Base-by-base conservation (phyloP, 30 jellyfish, hydroid and myxozoan genomes). In the Haliclystus octoradiatus region DNA sequence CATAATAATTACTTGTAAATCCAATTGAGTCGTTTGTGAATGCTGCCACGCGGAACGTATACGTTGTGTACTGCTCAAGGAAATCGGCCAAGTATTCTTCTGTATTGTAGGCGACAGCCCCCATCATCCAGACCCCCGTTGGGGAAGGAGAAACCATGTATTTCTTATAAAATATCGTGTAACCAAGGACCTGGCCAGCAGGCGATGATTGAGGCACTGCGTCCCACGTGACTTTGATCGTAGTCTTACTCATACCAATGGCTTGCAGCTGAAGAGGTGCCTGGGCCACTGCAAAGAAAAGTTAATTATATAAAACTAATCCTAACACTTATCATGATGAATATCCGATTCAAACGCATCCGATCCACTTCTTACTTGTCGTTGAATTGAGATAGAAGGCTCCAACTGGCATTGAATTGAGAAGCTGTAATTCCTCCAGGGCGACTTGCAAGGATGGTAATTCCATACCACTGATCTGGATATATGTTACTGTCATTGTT, bases 41-140 rank as follows among this genome's bases (percentile, higher is more conserved):
- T 14, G 84, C 84, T 24, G 62, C 68, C 30, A 73, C 84, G 15
- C 84, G 79, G 49, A 73, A 30, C 15, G 68, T 73, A 52, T 73
- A 73, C 0, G 84, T 73, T 2, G 84, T 73, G 33, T 24, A 31
- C 0, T 80, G 49, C 24, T 27, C 50, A 24, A 73, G 52, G 63
- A 28, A 4, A 5, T 26, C 26, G 22, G 34, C 31, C 34, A 40
- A 23, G 31, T 25, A 30, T 4, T 65, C 2, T 0, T 28, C 34
- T 12, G 31, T 27, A 3, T 29, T n/a, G 4, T 25, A 28, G 31
- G 19, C 57, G 57, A 40, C 57, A 40, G 57, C 57, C 14, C 57
- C 57, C 9, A 40, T 40, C 14, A 5, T 40, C 14, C 33, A 35
- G 3, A 0, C 51, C n/a, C n/a, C n/a, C n/a, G n/a, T n/a, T n/a